Conservation (phyloP, 2,797 vertebrate species). For the Cirrhinus molitorella region DNA sequence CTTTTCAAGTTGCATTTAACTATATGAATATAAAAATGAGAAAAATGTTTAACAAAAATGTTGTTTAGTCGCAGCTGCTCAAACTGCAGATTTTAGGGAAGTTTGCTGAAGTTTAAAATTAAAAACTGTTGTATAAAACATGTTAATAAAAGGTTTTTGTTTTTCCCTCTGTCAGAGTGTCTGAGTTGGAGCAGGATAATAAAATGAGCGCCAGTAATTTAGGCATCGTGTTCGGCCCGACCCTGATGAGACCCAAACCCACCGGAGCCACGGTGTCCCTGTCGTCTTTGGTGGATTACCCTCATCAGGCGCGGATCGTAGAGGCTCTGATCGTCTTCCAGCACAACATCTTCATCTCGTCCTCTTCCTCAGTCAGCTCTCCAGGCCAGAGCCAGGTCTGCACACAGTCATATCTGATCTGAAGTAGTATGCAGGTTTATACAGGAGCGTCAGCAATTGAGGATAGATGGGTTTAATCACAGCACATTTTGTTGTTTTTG, state of each 20-base stretch:
- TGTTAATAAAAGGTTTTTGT: neutral
- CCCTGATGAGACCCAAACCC: slow-evolving; percentile 92
- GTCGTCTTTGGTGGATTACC: slow-evolving; percentile 97
- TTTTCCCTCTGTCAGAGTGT: slow-evolving; percentile 77
- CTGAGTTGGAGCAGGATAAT: slow-evolving; percentile 91
- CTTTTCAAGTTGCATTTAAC: too few species aligned
- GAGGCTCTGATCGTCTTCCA: slow-evolving; percentile 93
- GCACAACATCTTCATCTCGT: slow-evolving; percentile 79
- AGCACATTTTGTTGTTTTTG: neutral
- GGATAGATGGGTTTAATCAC: neutral
- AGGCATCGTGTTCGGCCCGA: slow-evolving; percentile 95
- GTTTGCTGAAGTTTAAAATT: neutral
- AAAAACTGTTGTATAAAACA: neutral
- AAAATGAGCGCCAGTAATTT: slow-evolving; percentile 96
- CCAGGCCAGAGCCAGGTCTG: slow-evolving; percentile 40
- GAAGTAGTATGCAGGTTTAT: neutral
- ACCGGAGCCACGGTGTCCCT: slow-evolving; percentile 92
- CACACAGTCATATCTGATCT: neutral
- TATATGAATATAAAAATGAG: neutral
- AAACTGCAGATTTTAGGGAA: too few species aligned
- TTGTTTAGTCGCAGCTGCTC: too few species aligned
- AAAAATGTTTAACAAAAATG: too few species aligned
- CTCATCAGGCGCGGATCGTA: slow-evolving; percentile 93
- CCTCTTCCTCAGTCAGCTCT: slow-evolving; percentile 38
- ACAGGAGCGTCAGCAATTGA: neutral